These are phyloP conservation scores for Uria aalge DNA, from an alignment of 2,113 vertebrate genomes.

Conservation along the genomic window DNA sequence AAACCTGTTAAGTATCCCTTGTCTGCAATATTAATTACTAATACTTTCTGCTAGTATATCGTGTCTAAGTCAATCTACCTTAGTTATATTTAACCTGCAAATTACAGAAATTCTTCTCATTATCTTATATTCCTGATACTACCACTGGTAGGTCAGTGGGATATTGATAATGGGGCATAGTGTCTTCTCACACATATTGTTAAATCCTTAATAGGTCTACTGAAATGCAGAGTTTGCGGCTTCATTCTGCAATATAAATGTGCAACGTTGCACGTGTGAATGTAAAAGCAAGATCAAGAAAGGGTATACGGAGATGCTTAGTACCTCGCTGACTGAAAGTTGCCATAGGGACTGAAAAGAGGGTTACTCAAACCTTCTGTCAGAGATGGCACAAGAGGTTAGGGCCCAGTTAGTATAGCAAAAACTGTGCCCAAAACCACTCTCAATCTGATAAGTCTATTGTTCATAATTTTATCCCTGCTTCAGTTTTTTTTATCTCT, in stretches of 20 bases:
- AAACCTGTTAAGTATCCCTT: not conserved
- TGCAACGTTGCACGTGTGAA: not conserved
- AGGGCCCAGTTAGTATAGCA: not conserved
- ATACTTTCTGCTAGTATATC: not conserved
- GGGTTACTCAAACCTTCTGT: not conserved
- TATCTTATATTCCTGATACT: not conserved
- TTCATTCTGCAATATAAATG: not conserved
- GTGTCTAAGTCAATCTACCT: not conserved
- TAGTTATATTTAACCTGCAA: constrained; percentile 20
- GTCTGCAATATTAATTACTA: constrained; percentile 3
- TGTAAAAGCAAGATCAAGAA: not conserved
- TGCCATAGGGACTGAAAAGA: not conserved
- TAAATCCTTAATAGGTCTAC: not conserved
- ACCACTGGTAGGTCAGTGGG: not conserved
- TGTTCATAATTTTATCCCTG: not conserved
- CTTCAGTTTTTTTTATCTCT: not conserved
- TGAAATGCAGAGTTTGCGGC: not conserved
- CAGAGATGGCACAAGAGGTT: not conserved
- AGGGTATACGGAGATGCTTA: not conserved
- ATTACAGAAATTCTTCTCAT: not conserved
- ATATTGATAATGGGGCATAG: not conserved
- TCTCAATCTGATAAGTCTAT: not conserved
- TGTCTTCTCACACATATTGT: not conserved
- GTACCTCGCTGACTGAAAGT: not conserved
- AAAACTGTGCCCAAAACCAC: not conserved